A percentile compares a stretch with the other conserved stretches of the same genome.
These are phyloP conservation scores for Lepidurus couesii DNA, from an alignment of 1,140 invertebrate species.

Conservation along the genomic window DNA sequence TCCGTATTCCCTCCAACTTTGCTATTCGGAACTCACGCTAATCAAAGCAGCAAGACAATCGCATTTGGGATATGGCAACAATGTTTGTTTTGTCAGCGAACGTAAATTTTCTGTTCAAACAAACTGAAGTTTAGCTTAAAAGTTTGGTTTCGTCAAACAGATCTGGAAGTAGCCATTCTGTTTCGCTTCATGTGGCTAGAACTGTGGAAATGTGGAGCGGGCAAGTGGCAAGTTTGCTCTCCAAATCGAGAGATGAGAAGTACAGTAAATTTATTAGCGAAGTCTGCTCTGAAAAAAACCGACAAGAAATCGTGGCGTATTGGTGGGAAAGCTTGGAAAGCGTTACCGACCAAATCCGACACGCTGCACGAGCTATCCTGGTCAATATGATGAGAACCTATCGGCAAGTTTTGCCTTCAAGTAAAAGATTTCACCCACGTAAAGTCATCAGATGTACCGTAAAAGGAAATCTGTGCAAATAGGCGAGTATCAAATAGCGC, in stretches of 20 bases:
- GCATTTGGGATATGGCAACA: not conserved
- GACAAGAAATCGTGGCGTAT: not conserved
- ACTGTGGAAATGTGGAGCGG: not conserved
- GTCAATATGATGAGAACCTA: not conserved
- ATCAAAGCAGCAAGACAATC: not conserved
- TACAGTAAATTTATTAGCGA: not conserved
- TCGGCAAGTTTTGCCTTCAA: not conserved
- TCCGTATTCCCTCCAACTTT: not conserved
- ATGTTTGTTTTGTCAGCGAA: not conserved
- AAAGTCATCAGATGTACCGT: not conserved
- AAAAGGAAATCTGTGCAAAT: not conserved
- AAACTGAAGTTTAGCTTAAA: not conserved
- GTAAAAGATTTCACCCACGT: not conserved
- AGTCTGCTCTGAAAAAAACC: not conserved
- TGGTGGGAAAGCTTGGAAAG: conserved; percentile 18
- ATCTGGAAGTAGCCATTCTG: not conserved
- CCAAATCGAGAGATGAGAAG: not conserved
- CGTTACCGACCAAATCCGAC: not conserved
- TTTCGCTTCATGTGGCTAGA: not conserved
- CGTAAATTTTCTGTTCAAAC: too few relatives aligned
- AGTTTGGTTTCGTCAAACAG: not conserved
- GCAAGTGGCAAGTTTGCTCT: not conserved
- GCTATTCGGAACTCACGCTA: not conserved
- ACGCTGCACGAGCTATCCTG: conserved; percentile 7
- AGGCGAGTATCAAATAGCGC: not conserved